phyloP scores from a whole-genome alignment of 2,113 vertebrate species.

The Tetrao urogallus region DNA sequence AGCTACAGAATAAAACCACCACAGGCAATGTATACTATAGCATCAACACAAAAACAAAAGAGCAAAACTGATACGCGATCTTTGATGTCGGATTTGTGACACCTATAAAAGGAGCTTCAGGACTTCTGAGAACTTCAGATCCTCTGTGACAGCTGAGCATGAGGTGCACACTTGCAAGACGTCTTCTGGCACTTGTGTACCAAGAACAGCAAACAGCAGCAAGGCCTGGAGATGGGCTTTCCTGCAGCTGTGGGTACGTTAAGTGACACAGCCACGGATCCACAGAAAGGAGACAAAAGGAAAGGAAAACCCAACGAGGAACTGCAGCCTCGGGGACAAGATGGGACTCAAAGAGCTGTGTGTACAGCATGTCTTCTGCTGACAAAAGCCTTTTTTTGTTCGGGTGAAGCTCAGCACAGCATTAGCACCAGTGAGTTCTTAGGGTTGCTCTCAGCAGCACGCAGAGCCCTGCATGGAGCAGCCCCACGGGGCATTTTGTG shows the following conservation, averaged over 20 bases:
- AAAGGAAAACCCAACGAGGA: neutral
- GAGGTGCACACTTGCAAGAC: neutral
- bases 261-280: neutral
- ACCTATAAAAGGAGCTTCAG: conserved; percentile 16
- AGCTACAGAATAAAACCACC: conserved; percentile 43
- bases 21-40: neutral
- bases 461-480: neutral
- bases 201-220: neutral
- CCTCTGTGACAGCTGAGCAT: neutral
- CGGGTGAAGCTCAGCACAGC: neutral
- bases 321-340: neutral
- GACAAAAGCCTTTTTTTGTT: neutral
- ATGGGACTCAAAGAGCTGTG: neutral
- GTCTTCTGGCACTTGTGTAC: neutral
- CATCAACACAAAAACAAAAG: neutral
- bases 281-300: neutral
- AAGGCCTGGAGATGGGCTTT: neutral
- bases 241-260: conserved; percentile 10
- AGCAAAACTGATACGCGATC: neutral
- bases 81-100: neutral
- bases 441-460: no score
- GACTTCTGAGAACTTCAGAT: conserved; percentile 7
- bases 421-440: neutral
- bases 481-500: neutral
- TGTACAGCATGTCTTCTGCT: neutral